These are phyloP conservation scores for Hesperophylax magnus DNA, from an alignment of 1,140 invertebrate species.

Conservation along the genomic window DNA sequence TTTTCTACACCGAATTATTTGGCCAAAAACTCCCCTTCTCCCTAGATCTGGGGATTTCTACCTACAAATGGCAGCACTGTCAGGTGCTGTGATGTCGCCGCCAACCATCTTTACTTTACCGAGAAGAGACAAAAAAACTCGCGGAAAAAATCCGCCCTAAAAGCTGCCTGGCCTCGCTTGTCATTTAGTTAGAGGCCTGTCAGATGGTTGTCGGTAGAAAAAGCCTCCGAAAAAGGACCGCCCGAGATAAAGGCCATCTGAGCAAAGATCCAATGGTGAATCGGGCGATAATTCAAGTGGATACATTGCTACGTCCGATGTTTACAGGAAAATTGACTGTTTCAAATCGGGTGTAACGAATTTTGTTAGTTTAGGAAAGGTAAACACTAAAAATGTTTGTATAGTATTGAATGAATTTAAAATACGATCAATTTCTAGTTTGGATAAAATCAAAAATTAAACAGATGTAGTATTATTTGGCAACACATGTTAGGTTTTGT, in stretches of 20 bases:
- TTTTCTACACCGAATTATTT: too few relatives aligned
- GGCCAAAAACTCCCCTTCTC: too few relatives aligned
- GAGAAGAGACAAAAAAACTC: neutral
- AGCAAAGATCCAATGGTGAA: neutral
- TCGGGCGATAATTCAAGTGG: neutral
- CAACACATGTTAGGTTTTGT: too few relatives aligned
- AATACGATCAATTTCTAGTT: too few relatives aligned
- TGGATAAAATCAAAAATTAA: too few relatives aligned
- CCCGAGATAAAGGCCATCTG: neutral
- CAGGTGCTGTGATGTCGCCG: neutral
- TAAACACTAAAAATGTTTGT: too few relatives aligned
- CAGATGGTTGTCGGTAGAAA: conserved; percentile 16
- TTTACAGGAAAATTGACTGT: neutral
- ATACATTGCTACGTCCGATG: neutral
- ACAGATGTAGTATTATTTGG: too few relatives aligned
- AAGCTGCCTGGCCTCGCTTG: neutral
- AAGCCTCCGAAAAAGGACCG: conserved; percentile 12
- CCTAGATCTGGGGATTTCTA: too few relatives aligned
- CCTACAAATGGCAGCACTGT: too few relatives aligned
- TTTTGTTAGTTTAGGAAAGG: too few relatives aligned
- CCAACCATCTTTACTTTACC: neutral
- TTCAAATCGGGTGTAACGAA: too few relatives aligned
- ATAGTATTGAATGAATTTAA: too few relatives aligned
- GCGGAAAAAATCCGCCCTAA: neutral
- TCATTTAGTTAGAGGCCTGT: conserved; percentile 14